Base-by-base conservation (phyloP, 1,140 invertebrate species). In the Stenopsyche tienmushanensis region DNA sequence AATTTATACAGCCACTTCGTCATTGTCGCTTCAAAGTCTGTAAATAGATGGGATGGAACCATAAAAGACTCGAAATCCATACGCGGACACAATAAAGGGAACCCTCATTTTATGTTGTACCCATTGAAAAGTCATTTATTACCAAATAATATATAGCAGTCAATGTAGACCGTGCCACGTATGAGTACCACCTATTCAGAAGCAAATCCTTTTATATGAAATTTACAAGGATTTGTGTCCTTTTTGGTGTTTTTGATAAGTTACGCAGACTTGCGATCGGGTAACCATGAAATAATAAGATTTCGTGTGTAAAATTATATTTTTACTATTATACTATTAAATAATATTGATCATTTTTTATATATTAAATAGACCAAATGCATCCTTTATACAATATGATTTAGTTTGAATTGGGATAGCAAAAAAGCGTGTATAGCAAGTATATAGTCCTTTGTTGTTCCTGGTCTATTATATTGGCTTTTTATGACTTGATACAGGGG, bases 81-180 rank as follows among this genome's bases (percentile, higher is more conserved):
- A 13, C 57, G 49, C 21, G 24, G 7, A 17, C 13, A 47, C 25
- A 47, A 60, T 47, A 21, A 60, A 47, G 18, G 42, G 52, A 18
- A 47, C 42, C 57, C 57, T 44, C 41, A 26, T 41, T 9, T 25
- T 47, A 20, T 21, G 42, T 49, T 41, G 44, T 57, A 41, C 26
- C 57, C 57, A 60, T 60, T 60, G 26, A 60, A 60, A 60, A 47
- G 41, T 60, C 57, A 15, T 60, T 60, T 60, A 60, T 60, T 60
- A 60, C 39, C 24, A 26, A 60, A 34, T 60, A 60, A 60, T 60
- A 60, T 29, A n/a, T 60, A 41, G 10, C 15, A 60, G 57, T 60
- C 57, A 60, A 60, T 60, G 41, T n/a, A 18, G 18, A 9, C 44
- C 44, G 44, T 47, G 44, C 44, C 44, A 47, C 44, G 17, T 15